Evolutionary conservation across 1,140 invertebrate species (phyloP), one percentile per base, ranked within the genome.

Genomic region (Wasmannia auropunctata): DNA sequence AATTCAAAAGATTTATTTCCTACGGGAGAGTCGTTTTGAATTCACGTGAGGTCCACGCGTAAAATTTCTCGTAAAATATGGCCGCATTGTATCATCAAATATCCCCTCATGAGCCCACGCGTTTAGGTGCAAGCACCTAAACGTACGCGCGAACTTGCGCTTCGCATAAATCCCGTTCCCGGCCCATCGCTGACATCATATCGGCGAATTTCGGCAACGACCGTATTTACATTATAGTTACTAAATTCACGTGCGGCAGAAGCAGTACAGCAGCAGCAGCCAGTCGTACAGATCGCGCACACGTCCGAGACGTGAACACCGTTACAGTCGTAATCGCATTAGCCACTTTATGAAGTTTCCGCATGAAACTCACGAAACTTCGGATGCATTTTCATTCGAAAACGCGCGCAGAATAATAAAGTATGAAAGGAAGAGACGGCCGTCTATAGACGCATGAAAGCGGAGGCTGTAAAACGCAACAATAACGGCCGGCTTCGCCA

Each of bases 201-300:
- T 5, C 40, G 10, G 43, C 22, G 22, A 31, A 25, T 62, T 43
- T 60, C 40, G 43, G 19, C 28, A 75, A 63, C 46, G 25, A 34
- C 43, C 54, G 67, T 34, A 37, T 87, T 67, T 54, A 62, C 46
- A 65, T 86, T 79, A n/a, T n/a, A 60, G 69, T 60, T 58, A 75
- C 75, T 56, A 76, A 84, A 46, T 49, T 77, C 74, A 43, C 25
- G n/a, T 70, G 43, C 19, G 8, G 7, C 43, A 43, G 3, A 40
- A 3, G 37, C 43, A 11, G 22, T 69, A n/a, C n/a, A n/a, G n/a
- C n/a, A n/a, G 40, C n/a, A 22, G 16, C 31, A 76, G 25, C 14
- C 65, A 56, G 46, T 60, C 69, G 46, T 34, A 34, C 25, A 37
- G 34, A 60, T 60, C 70, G 43, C 14, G 63, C 25, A 43, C 54